These are phyloP conservation scores for Phoebastria nigripes DNA, from an alignment of 2,797 vertebrate species.

Conservation along the genomic window DNA sequence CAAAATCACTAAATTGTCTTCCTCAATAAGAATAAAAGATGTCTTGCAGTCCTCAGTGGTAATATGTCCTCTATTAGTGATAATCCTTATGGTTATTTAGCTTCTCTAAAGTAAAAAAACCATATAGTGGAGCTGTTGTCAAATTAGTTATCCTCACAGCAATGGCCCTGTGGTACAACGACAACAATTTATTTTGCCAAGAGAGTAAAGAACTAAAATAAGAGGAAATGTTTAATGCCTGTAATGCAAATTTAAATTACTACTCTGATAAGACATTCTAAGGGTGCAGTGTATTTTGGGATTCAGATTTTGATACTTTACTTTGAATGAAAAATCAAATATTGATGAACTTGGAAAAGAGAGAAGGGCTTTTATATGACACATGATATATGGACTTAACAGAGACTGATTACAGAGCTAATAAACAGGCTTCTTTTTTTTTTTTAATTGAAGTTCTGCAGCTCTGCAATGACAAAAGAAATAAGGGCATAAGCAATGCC, in stretches of 20 bases:
- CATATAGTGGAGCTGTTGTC: not conserved
- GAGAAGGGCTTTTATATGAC: not conserved
- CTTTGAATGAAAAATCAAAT: not conserved
- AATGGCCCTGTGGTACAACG: not conserved
- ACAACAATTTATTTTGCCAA: not conserved
- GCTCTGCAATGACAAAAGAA: not conserved
- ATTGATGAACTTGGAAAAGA: not conserved
- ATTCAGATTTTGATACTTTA: not conserved
- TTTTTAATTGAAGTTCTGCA: not conserved
- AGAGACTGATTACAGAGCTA: not conserved
- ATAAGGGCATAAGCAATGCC: not conserved
- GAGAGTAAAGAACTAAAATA: not conserved
- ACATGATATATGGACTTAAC: not conserved
- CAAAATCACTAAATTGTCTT: not conserved
- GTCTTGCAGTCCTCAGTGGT: not conserved
- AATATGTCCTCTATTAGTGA: not conserved
- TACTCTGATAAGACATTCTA: not conserved
- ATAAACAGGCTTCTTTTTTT: not conserved
- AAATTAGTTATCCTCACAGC: not conserved
- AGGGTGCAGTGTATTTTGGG: not conserved
- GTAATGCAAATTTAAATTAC: not conserved
- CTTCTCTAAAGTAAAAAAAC: not conserved
- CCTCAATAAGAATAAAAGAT: not conserved
- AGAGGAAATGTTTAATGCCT: not conserved
- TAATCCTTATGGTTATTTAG: not conserved